phyloP scores from a whole-genome alignment of 2,888 invertebrate genomes.

The Sminthurinus aureus region DNA sequence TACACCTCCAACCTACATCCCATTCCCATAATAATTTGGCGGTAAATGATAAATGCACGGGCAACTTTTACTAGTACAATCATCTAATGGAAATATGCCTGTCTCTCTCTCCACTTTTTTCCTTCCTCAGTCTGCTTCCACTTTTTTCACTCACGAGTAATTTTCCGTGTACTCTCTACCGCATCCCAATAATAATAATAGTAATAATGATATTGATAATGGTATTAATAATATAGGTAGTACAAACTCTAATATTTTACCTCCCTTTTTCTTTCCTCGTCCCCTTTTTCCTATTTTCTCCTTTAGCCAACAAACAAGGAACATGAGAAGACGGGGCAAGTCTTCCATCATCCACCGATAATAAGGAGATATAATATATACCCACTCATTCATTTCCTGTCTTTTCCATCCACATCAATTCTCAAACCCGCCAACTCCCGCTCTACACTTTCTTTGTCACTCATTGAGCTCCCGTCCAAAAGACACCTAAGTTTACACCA shows the following conservation, averaged over 20 bases:
- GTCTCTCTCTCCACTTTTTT: too few species aligned
- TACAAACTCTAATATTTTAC: too few species aligned
- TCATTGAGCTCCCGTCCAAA: too few species aligned
- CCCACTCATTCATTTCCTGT: constrained; percentile 37
- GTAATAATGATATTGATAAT: neutral
- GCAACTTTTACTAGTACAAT: constrained; percentile 11
- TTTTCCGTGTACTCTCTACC: neutral
- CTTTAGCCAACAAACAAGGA: too few species aligned
- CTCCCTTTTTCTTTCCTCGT: too few species aligned
- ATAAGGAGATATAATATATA: constrained; percentile 34
- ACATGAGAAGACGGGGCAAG: neutral
- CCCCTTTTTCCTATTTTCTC: too few species aligned
- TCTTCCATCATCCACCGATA: constrained; percentile 38
- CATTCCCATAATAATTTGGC: too few species aligned
- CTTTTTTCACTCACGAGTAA: neutral
- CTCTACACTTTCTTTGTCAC: too few species aligned
- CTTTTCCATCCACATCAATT: neutral
- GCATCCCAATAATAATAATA: neutral
- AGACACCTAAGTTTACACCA: too few species aligned
- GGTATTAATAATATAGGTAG: too few species aligned
- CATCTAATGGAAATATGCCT: constrained; percentile 24
- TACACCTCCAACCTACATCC: neutral
- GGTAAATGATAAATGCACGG: too few species aligned
- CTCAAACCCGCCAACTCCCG: too few species aligned
- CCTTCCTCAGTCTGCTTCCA: neutral